A percentile compares a stretch with the other conserved stretches of the same genome.
phyloP scores from a whole-genome alignment of 2,797 vertebrate species.

The Anguilla pacifica region DNA sequence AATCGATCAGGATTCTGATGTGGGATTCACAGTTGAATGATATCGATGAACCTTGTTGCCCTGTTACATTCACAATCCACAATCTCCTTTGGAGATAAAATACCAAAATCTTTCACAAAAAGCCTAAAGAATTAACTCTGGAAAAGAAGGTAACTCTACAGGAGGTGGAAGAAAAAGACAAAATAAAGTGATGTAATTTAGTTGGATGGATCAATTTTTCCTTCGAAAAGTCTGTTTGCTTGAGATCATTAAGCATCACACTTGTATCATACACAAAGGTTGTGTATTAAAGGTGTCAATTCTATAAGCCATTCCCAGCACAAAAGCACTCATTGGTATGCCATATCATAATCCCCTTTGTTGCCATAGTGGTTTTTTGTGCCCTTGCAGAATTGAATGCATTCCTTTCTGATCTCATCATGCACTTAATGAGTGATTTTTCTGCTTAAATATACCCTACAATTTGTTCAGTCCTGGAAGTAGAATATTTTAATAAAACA shows the following conservation, averaged over 20 bases:
- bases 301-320: constrained; percentile 24
- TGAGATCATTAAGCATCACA: not conserved
- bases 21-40: not conserved
- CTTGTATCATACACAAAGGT: not conserved
- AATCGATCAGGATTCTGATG: not conserved
- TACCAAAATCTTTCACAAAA: constrained; percentile 25
- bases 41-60: not conserved
- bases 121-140: constrained; percentile 17
- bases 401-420: too few relatives aligned
- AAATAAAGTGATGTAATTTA: constrained; percentile 37
- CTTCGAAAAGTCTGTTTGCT: constrained; percentile 32
- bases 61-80: not conserved
- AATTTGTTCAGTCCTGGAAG: not conserved
- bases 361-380: constrained; percentile 31
- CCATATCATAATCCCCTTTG: constrained; percentile 35
- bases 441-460: not conserved
- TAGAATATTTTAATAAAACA: not conserved
- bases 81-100: not conserved
- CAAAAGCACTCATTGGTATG: constrained; percentile 50
- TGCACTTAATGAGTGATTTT: not conserved
- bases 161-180: not conserved
- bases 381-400: too few relatives aligned
- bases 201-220: constrained; percentile 32
- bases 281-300: not conserved
- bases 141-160: constrained; percentile 7